These are phyloP conservation scores for Ochlodes sylvanus DNA, from an alignment of 2,888 invertebrate genomes.

Conservation along the genomic window DNA sequence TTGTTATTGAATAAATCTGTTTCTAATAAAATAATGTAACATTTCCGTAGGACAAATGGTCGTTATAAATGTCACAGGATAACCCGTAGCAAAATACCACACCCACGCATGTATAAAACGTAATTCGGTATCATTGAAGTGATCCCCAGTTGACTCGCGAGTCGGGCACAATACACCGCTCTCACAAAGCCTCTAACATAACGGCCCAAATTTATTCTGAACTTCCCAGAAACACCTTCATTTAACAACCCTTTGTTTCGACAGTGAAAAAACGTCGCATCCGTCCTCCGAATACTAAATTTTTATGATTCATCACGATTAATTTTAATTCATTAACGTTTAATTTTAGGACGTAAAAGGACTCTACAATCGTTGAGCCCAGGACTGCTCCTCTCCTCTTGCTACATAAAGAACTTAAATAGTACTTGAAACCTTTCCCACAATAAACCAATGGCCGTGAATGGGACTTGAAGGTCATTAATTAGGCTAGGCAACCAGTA, in stretches of 20 bases:
- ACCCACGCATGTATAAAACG: background rate
- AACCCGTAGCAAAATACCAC: background rate
- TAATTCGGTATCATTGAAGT: constrained; percentile 1
- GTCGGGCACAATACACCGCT: constrained; percentile 68
- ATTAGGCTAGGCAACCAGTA: no score
- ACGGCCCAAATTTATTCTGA: constrained; percentile 77
- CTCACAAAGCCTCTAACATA: constrained; percentile 75
- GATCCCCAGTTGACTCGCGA: constrained; percentile 54
- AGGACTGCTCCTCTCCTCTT: no score
- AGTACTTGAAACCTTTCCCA: no score
- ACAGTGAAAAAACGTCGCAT: constrained; percentile 76
- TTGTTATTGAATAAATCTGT: no score
- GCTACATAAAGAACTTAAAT: no score
- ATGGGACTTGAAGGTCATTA: no score
- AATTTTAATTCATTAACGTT: background rate
- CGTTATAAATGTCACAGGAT: background rate
- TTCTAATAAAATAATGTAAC: no score
- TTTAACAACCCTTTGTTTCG: constrained; percentile 81
- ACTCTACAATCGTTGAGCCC: no score
- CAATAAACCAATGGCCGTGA: no score
- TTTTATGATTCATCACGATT: constrained; percentile 70
- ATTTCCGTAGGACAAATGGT: no score
- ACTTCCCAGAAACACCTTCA: constrained; percentile 81
- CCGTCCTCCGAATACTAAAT: constrained; percentile 72
- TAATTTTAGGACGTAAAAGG: no score